Evolutionary conservation across 2,797 vertebrate genomes (phyloP).

Genomic region (Passerculus sandwichensis): DNA sequence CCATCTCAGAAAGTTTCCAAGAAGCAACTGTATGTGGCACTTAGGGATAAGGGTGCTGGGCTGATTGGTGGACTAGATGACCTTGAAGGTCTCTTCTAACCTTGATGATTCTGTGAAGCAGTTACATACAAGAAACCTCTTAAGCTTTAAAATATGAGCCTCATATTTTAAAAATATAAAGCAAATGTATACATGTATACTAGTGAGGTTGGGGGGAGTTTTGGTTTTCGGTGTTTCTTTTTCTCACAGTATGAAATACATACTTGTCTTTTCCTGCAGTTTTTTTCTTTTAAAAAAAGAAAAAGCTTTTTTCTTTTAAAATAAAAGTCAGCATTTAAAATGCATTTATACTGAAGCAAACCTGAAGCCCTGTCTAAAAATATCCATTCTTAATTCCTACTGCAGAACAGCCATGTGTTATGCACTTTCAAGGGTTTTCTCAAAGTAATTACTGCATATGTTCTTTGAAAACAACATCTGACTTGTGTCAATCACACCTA

Average conservation of each 20-base stretch:
- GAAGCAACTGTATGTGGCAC: neutral
- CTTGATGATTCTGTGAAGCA: neutral
- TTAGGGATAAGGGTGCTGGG: neutral
- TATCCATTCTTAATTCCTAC: neutral
- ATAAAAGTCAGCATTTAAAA: neutral
- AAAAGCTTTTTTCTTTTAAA: neutral
- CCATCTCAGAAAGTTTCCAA: neutral
- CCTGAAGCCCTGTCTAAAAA: neutral
- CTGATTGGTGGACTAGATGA: neutral
- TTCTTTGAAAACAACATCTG: neutral
- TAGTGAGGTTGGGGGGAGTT: neutral
- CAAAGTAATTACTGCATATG: neutral
- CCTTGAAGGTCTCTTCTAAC: neutral
- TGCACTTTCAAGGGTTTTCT: neutral
- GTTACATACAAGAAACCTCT: neutral
- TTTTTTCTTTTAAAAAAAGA: neutral
- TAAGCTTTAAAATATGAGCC: neutral
- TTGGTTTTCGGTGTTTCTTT: accelerated
- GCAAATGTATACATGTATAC: neutral
- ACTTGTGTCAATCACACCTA: neutral
- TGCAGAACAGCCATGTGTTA: neutral
- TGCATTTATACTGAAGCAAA: neutral
- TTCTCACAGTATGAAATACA: neutral
- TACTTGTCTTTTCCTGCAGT: neutral
- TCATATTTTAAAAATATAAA: neutral